Evolutionary conservation across 2,797 vertebrate species (phyloP).

Genomic region (Capromys pilorides): DNA sequence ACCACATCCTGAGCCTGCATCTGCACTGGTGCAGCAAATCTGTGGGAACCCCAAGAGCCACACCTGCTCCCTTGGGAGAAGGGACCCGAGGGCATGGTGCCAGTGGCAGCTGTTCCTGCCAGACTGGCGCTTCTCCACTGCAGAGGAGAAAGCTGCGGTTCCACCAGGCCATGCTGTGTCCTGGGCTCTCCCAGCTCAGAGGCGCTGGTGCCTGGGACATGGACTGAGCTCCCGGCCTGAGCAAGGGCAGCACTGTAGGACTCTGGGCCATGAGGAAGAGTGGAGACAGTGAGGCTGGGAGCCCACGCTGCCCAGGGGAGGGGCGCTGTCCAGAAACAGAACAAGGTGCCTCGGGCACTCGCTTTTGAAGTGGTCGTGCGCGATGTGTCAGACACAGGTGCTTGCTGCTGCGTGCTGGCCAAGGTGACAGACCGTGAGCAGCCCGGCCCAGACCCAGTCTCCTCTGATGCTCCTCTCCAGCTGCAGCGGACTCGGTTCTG

Average conservation of each 20-base stretch:
- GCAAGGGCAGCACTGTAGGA: accelerated
- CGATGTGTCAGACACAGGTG: background rate
- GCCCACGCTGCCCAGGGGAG: too few species aligned
- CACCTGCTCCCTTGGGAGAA: background rate
- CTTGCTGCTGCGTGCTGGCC: accelerated
- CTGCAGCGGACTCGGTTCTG: slow-evolving; percentile 44
- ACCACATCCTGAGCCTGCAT: background rate
- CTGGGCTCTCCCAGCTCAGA: background rate
- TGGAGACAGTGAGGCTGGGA: accelerated
- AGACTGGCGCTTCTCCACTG: accelerated
- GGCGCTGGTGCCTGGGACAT: too few species aligned
- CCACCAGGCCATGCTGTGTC: background rate
- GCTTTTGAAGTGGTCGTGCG: background rate
- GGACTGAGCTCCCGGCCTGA: background rate
- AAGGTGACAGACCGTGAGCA: background rate
- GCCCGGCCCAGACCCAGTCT: background rate
- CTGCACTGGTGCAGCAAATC: accelerated
- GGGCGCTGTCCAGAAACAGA: too few species aligned
- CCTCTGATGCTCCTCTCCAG: slow-evolving; percentile 28
- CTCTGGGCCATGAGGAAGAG: background rate
- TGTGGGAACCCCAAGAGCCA: background rate
- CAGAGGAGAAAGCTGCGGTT: background rate
- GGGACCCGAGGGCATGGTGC: accelerated
- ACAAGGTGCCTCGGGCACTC: accelerated
- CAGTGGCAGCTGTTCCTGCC: accelerated